phyloP scores from a whole-genome alignment of 2,888 invertebrate genomes.

The Augiades crinisus region DNA sequence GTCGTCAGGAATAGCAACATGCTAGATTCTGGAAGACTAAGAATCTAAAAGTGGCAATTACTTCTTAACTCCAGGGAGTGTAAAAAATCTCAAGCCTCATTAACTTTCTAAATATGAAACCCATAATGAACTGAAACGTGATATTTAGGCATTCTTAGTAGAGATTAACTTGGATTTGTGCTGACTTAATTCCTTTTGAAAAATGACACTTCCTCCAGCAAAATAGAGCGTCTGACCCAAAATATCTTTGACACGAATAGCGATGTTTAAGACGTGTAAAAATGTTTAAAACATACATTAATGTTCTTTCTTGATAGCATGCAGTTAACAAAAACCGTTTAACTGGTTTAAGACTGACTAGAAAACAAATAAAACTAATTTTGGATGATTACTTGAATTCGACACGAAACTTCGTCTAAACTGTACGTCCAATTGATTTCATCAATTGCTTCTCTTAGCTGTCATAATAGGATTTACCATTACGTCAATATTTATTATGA shows the following conservation, averaged over 20 bases:
- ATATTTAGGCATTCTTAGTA: slow-evolving; percentile 45
- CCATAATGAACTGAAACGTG: slow-evolving; percentile 15
- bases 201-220: slow-evolving; percentile 45
- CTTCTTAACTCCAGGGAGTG: too few species aligned
- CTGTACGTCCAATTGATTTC: background rate
- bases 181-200: slow-evolving; percentile 49
- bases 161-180: slow-evolving; percentile 40
- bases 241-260: slow-evolving; percentile 52
- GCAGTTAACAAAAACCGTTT: background rate
- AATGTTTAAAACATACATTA: background rate
- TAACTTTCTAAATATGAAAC: slow-evolving; percentile 39
- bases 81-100: slow-evolving; percentile 22
- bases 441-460: background rate
- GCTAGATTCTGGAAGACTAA: too few species aligned
- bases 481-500: background rate
- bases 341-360: background rate
- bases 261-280: slow-evolving; percentile 12
- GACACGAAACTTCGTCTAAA: background rate
- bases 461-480: background rate
- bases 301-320: background rate
- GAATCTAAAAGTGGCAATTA: too few species aligned
- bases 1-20: too few species aligned
- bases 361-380: background rate
- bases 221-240: slow-evolving; percentile 42
- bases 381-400: background rate